A percentile compares a stretch with the other conserved stretches of the same genome.
Evolutionary conservation across 2,113 vertebrate species (phyloP).

Genomic region (Corydoras sp.): DNA sequence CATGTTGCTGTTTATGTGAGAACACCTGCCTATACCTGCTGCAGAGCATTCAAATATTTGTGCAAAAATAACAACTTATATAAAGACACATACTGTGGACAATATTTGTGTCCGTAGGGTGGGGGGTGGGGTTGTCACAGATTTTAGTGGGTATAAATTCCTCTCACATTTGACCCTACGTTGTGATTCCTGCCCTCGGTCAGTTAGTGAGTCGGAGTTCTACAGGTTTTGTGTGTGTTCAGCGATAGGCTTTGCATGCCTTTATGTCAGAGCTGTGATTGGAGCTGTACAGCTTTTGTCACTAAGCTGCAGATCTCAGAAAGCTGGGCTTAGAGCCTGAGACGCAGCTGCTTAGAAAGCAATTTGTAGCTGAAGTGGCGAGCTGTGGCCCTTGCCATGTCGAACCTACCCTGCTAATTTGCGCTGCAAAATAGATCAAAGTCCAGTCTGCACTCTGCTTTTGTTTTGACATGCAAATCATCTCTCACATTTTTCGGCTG

Average conservation of each 20-base stretch:
- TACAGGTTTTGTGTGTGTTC: not conserved
- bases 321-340: slow-evolving; percentile 42
- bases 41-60: slow-evolving; percentile 18
- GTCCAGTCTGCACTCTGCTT: slow-evolving; percentile 34
- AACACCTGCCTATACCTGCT: slow-evolving; percentile 31
- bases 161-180: not conserved
- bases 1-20: slow-evolving; percentile 26
- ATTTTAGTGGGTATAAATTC: too few relatives aligned
- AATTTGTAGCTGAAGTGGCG: slow-evolving; percentile 55
- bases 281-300: slow-evolving; percentile 8
- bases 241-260: not conserved
- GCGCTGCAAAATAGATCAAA: slow-evolving; percentile 54
- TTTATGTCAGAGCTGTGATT: not conserved
- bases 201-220: not conserved
- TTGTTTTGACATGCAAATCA: slow-evolving; percentile 56
- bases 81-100: not conserved
- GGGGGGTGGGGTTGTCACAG: too few relatives aligned
- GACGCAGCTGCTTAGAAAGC: slow-evolving; percentile 47
- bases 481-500: slow-evolving; percentile 25
- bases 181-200: not conserved
- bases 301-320: slow-evolving; percentile 32
- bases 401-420: slow-evolving; percentile 47
- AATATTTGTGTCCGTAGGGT: too few relatives aligned
- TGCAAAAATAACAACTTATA: not conserved
- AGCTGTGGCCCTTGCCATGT: slow-evolving; percentile 45